Conservation (phyloP, 2,888 invertebrate species). For the Nebria salina region DNA sequence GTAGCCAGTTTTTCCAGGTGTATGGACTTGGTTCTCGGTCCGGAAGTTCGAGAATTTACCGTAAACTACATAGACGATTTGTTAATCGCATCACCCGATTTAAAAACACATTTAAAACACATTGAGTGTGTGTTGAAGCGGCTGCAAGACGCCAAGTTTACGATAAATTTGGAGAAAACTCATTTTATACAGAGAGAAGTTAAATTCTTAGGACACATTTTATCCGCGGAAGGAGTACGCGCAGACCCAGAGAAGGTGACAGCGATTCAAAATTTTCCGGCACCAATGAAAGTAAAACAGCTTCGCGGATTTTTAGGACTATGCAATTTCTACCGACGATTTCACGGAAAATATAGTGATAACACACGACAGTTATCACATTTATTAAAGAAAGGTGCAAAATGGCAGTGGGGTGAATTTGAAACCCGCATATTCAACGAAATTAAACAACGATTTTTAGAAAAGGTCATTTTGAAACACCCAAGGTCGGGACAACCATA, state of each 20-base stretch:
- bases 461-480: slow-evolving; percentile 41
- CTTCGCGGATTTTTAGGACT: slow-evolving; percentile 49
- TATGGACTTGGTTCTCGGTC: slow-evolving; percentile 51
- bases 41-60: slow-evolving; percentile 49
- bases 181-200: slow-evolving; percentile 47
- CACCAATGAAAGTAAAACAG: slow-evolving; percentile 51
- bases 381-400: too few relatives aligned
- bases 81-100: slow-evolving; percentile 50
- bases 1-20: slow-evolving; percentile 51
- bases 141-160: slow-evolving; percentile 50
- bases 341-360: too few relatives aligned
- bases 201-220: slow-evolving; percentile 37
- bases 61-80: slow-evolving; percentile 55
- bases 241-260: slow-evolving; percentile 49
- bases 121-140: slow-evolving; percentile 48
- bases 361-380: too few relatives aligned
- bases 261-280: slow-evolving; percentile 51
- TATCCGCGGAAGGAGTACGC: slow-evolving; percentile 39
- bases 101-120: too few relatives aligned
- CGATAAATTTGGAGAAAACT: slow-evolving; percentile 52
- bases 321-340: too few relatives aligned
- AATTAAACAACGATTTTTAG: too few relatives aligned
- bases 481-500: slow-evolving; percentile 37
- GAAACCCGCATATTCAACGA: too few relatives aligned
- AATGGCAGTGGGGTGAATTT: too few relatives aligned